Base-by-base conservation (phyloP, 53 echinoderm and acorn worm genomes). In the Temnopleurus reevesii region DNA sequence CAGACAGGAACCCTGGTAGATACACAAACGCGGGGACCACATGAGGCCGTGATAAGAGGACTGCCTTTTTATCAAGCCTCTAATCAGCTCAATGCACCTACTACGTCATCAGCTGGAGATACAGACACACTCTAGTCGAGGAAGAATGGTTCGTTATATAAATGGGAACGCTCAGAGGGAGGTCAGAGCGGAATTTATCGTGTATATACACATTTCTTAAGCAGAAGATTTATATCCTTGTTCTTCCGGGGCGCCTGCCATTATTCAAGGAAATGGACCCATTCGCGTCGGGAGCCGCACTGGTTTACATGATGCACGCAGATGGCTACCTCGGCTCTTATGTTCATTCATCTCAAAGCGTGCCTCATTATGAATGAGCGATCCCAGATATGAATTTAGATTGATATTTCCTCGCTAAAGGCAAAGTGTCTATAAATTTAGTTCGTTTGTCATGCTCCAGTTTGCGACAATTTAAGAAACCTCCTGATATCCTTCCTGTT, bases 41-140 rank as follows among this genome's bases (percentile, higher is more conserved):
- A 79, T 79, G 45, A 79, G 49, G 8, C 51, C 17, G 46, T 79
- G 19, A 71, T 71, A 71, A 71, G 71, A 71, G 71, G 41, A n/a
- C 21, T 7, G 41, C 9, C 71, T 43, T 71, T 71, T 71, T 41
- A 38, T n/a, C 41, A 36, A 36, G 41, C 43, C 71, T 6, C 71
- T 71, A 43, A 71, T 71, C 7, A 21, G 71, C 19, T 21, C 9
- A 36, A 41, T 71, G 79, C 46, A 12, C 13, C 12, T 5, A 25
- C 51, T 79, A 79, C 79, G 79, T 79, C 79, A 79, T 79, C 77
- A 77, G 27, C 46, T 0, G 77, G 25, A 77, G 77, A 77, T 77
- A 77, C 45, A 45, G 23, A 46, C 77, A 4, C 2, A 46, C 44
- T 12, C 31, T 10, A 45, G 76, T 17, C 9, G 60, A 30, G 60